Base-by-base conservation (phyloP, 92 coral and sea anemone genomes). In the Actinernus sp. region DNA sequence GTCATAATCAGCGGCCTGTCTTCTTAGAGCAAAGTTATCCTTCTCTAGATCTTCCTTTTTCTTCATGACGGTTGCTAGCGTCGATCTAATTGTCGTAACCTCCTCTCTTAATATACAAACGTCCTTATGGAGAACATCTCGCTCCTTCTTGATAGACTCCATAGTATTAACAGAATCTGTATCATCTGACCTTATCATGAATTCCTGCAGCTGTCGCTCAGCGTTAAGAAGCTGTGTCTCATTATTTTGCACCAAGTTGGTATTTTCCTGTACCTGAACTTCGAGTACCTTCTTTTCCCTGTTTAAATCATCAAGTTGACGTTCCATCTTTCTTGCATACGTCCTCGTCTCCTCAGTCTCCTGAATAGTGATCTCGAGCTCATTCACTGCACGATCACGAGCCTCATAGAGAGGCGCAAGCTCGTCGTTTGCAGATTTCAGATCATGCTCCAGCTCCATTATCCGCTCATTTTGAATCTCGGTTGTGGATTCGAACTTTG, bases 31-130 rank as follows among this genome's bases (percentile, higher is more conserved):
- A 61, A 73, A 73, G 31, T 73, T 80, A 32, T 91, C 97, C 22
- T 92, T 92, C 68, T 91, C 97, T 4, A 95, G 43, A 25, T 87
- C 92, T 19, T 91, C 99, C 49, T 86, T 92, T 55, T 60, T 87
- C 60, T 74, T 78, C 43, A 86, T 88, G 37, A 63, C 73, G 49
- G 79, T 95, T 53, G 73, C 93, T 22, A 83, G 89, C 16, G 78
- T 78, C 41, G 82, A 56, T 72, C 87, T 89, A 12, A 65, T 48
- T 23, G 91, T 45, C 13, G 93, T 71, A n/a, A 71, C 38, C 26
- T 95, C 99, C 45, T 92, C 97, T n/a, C 93, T 79, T 10, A 95
- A 78, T 0, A 81, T 78, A 24, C 88, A 61, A 13, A 95, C 73
- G 49, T 95, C 96, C 54, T 75, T 85, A 24, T 73, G 85, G 4